Base-by-base conservation (phyloP, 2,113 vertebrate genomes). In the Microcebus murinus region DNA sequence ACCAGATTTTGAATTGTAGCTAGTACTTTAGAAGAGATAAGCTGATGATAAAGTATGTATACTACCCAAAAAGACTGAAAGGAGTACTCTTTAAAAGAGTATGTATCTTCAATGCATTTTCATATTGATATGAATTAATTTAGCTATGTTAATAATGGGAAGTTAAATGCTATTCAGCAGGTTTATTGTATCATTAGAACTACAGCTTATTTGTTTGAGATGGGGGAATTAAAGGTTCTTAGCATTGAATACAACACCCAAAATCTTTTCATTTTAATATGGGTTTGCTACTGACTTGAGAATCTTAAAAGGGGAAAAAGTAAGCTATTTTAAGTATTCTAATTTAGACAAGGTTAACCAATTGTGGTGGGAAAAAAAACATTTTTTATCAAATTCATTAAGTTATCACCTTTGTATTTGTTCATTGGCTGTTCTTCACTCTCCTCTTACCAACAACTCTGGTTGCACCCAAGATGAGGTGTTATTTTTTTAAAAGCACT, bases 221-320 rank as follows among this genome's bases (percentile, higher is more conserved):
- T 36, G 13, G 55, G 17, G 50, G 1, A 10, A 74, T 96, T 93
- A 95, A 82, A 95, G 1, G 34, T 80, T 96, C 67, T 25, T 97
- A 14, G 31, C 74, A 88, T 86, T 97, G 52, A 95, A 67, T 36
- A 36, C 3, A 63, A 4, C 48, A 73, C 20, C 77, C 68, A 87
- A 92, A 34, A 9, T 13, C 21, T 80, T 67, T 82, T 87, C 82
- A 71, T 93, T 94, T 29, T 31, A 63, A 65, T 97, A 55, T 61
- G 39, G 27, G 42, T 80, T 97, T 97, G n/a, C 12, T 95, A 48
- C 55, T 79, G 70, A 91, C 59, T 90, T 97, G 73, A 90, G 92
- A 90, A 63, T 96, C 8, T 88, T 90, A 97, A 89, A 96, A 95
- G 79, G 17, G 67, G 39, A 86, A 7, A 88, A 94, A 79, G 39